Percentiles rank a stretch among this genome's conserved stretches.
These are phyloP conservation scores for Prenolepis imparis DNA, from an alignment of 2,888 invertebrate species.

Conservation along the genomic window DNA sequence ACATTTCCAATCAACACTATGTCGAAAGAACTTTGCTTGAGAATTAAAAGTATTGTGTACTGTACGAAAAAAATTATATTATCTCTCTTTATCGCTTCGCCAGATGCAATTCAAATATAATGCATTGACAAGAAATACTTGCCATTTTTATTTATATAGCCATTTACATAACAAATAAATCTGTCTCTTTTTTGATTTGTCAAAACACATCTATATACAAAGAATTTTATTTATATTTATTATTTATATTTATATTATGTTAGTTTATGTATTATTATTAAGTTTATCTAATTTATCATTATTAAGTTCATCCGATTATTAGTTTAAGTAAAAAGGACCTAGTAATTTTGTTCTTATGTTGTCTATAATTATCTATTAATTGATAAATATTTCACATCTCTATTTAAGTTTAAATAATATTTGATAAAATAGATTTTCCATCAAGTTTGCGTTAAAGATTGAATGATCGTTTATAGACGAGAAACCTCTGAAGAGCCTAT, in stretches of 20 bases:
- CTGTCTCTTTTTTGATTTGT: conserved; percentile 69
- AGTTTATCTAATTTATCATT: neutral
- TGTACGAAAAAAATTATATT: neutral
- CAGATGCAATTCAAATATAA: conserved; percentile 74
- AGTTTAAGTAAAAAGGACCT: neutral
- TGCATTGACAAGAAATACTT: conserved; percentile 69
- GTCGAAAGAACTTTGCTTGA: neutral
- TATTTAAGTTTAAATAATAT: neutral
- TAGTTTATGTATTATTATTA: no score
- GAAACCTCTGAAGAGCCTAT: neutral
- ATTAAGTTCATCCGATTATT: conserved; percentile 24
- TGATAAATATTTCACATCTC: neutral
- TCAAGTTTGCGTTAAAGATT: neutral
- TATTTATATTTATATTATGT: neutral
- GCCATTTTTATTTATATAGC: conserved; percentile 75
- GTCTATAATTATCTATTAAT: neutral
- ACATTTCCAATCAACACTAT: neutral
- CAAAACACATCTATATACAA: conserved; percentile 15
- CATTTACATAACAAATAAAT: conserved; percentile 77
- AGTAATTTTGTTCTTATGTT: neutral
- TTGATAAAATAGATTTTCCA: neutral
- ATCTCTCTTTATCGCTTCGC: conserved; percentile 34
- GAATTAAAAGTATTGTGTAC: neutral
- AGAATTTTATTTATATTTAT: neutral
- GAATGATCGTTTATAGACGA: neutral